Evolutionary conservation across 2,113 vertebrate genomes (phyloP), one percentile per base, ranked within the genome.

Genomic region (Delphinus delphis): DNA sequence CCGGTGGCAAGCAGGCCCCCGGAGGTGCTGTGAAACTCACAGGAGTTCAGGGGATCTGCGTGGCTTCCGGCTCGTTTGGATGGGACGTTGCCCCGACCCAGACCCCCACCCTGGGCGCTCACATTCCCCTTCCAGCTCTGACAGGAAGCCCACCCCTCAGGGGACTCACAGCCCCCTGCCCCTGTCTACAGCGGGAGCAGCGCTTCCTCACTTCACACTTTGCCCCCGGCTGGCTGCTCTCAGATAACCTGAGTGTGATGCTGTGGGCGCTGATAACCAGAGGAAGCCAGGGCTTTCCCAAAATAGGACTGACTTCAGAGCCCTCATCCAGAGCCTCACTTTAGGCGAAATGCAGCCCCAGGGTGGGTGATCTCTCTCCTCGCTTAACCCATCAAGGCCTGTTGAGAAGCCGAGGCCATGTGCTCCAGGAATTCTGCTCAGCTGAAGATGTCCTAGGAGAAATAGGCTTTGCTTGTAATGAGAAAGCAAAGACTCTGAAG

Each of bases 201-300:
- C 90, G 82, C 95, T 65, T 96, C 98, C 97, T 98, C 97, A 73
- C 93, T 70, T 98, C 97, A 96, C 80, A 94, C 98, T 79, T 96
- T 82, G 80, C 86, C 80, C 88, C 89, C 87, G 47, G 50, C 84
- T 36, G 71, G 62, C 93, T 95, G 50, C 90, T 82, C 63, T 73
- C 93, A 93, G 90, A 97, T 95, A 95, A 60, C 74, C 38, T 23
- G 74, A 79, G 47, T 91, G 79, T 90, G 97, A 95, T 63, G 94
- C n/a, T 38, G 90, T 18, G 71, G 76, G 63, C 62, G 38, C 53
- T 97, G 96, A 95, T 95, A 96, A 91, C 92, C 65, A 87, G 82
- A 97, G 93, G 97, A 95, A 55, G 71, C 53, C 93, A 20, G 12
- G 81, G 60, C 95, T 96, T 96, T 93, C 95, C 83, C 65, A 96